A percentile compares a stretch with the other conserved stretches of the same genome.
These are phyloP conservation scores for Semnornis frantzii DNA, from an alignment of 2,113 vertebrate genomes.

Conservation along the genomic window DNA sequence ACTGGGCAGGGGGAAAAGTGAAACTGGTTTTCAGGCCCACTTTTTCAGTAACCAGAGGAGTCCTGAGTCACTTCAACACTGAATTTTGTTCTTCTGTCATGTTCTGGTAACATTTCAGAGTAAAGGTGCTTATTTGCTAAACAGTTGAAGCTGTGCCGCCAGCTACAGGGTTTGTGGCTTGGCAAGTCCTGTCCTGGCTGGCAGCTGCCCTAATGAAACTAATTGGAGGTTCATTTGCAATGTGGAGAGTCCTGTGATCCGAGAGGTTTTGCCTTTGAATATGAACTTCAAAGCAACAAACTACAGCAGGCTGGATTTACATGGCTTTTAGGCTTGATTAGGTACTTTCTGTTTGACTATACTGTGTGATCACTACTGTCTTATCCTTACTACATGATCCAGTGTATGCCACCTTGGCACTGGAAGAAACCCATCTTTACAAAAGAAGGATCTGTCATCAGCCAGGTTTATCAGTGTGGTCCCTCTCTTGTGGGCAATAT, in stretches of 20 bases:
- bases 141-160: neutral
- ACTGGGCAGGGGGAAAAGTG: neutral
- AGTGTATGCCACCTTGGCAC: neutral
- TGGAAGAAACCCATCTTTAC: neutral
- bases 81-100: neutral
- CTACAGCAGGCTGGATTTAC: neutral
- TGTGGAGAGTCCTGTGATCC: neutral
- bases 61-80: neutral
- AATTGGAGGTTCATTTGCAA: constrained; percentile 23
- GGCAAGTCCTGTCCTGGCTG: neutral
- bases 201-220: constrained; percentile 16
- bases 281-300: neutral
- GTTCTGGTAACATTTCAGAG: neutral
- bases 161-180: neutral
- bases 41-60: neutral
- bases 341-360: neutral
- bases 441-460: neutral
- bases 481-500: neutral
- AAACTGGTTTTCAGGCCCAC: neutral
- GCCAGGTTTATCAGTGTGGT: neutral
- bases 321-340: neutral
- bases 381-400: neutral
- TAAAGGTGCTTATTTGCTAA: neutral
- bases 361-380: neutral
- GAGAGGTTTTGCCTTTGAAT: constrained; percentile 34